phyloP scores from a whole-genome alignment of 1,140 invertebrate genomes.

The Diuraphis noxia region DNA sequence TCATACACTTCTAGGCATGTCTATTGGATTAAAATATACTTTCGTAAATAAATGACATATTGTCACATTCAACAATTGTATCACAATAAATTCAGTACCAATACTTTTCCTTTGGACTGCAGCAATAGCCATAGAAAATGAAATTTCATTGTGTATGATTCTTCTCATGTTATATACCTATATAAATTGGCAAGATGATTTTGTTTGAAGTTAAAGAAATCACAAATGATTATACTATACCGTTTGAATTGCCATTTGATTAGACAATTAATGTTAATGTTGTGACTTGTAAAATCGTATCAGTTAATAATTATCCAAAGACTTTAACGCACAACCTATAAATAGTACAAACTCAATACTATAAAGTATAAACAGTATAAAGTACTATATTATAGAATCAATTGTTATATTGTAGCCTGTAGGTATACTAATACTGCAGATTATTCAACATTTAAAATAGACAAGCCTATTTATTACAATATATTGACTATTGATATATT shows the following conservation, averaged over 20 bases:
- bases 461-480: not conserved
- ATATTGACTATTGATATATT: no score
- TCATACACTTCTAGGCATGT: not conserved
- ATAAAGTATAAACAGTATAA: not conserved
- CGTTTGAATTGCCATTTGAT: not conserved
- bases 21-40: constrained; percentile 6
- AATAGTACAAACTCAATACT: not conserved
- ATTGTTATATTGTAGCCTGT: not conserved
- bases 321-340: not conserved
- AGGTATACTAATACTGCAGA: not conserved
- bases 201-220: not conserved
- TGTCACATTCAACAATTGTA: not conserved
- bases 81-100: not conserved
- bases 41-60: not conserved
- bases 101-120: not conserved
- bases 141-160: not conserved
- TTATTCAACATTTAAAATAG: not conserved
- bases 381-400: not conserved
- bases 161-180: not conserved
- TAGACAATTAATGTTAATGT: not conserved
- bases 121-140: not conserved
- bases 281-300: not conserved
- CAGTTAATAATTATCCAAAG: not conserved
- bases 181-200: not conserved
- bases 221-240: not conserved